phyloP scores from a whole-genome alignment of 2,113 vertebrate genomes.

The Campylomormyrus tamandua region DNA sequence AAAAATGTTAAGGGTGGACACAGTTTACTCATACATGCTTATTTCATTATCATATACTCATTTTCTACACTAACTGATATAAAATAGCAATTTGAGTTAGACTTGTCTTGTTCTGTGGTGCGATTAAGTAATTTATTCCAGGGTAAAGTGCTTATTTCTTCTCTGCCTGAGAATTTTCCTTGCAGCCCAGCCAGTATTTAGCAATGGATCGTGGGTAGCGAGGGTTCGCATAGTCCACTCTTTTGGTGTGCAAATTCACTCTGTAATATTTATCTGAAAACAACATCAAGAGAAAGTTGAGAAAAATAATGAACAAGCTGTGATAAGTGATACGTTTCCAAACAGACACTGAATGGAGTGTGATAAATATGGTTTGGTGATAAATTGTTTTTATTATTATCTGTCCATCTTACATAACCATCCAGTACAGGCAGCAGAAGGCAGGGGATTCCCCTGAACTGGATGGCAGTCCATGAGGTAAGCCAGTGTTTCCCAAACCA shows the following conservation, averaged over 20 bases:
- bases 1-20: neutral
- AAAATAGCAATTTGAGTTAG: neutral
- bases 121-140: neutral
- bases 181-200: constrained; percentile 86
- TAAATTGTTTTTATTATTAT: neutral
- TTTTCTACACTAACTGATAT: neutral
- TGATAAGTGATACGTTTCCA: neutral
- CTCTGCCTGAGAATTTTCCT: constrained; percentile 45
- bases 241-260: constrained; percentile 71
- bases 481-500: neutral
- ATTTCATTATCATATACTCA: neutral
- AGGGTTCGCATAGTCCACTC: constrained; percentile 65
- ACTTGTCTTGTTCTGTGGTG: neutral
- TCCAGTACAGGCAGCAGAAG: neutral
- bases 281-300: neutral
- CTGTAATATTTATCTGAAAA: constrained; percentile 86
- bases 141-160: constrained; percentile 39
- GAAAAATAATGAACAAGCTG: neutral
- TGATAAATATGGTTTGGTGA: neutral
- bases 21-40: neutral
- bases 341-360: neutral
- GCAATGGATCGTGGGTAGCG: constrained; percentile 84
- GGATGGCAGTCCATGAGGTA: neutral
- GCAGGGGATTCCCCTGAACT: neutral
- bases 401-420: neutral